Evolutionary conservation across 2,797 vertebrate species (phyloP).

Genomic region (Phalanger gymnotis): DNA sequence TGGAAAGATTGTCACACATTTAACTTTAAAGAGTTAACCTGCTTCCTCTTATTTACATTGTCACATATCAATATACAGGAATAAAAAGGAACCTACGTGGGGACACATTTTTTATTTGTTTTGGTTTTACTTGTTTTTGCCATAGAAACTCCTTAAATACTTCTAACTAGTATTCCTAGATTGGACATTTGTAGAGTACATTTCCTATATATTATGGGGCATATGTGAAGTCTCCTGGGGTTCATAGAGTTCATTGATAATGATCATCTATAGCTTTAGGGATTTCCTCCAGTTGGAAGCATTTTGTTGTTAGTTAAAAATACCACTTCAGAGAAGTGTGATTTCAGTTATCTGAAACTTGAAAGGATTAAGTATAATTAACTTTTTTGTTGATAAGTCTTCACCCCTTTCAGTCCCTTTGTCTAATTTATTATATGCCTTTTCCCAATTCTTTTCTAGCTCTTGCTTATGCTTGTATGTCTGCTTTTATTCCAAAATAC

Average conservation of each 20-base stretch:
- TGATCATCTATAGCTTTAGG: not conserved
- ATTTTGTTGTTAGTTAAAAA: not conserved
- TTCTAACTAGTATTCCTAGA: conserved; percentile 29
- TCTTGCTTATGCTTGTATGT: conserved; percentile 98
- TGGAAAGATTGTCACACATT: not conserved
- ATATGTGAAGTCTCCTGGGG: not conserved
- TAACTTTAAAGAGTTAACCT: not conserved
- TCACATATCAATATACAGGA: not conserved
- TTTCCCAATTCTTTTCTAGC: conserved; percentile 85
- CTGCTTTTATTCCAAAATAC: conserved; percentile 99
- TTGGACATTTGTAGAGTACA: not conserved
- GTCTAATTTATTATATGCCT: conserved; percentile 37
- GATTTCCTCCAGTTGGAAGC: not conserved
- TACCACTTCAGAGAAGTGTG: not conserved
- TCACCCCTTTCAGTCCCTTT: conserved; percentile 35
- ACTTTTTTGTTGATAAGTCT: conserved; percentile 34
- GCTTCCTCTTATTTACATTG: not conserved
- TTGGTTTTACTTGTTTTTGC: not conserved
- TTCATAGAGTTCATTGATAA: conserved; percentile 30
- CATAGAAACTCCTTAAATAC: not conserved
- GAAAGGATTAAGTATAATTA: conserved; percentile 12
- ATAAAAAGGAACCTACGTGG: not conserved
- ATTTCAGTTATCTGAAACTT: conserved; percentile 28
- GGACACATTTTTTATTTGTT: not conserved
- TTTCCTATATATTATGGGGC: not conserved